Percentiles rank a stretch among this genome's conserved stretches.
phyloP scores from a whole-genome alignment of 2,888 invertebrate genomes.

The Periphyllus acericola region DNA sequence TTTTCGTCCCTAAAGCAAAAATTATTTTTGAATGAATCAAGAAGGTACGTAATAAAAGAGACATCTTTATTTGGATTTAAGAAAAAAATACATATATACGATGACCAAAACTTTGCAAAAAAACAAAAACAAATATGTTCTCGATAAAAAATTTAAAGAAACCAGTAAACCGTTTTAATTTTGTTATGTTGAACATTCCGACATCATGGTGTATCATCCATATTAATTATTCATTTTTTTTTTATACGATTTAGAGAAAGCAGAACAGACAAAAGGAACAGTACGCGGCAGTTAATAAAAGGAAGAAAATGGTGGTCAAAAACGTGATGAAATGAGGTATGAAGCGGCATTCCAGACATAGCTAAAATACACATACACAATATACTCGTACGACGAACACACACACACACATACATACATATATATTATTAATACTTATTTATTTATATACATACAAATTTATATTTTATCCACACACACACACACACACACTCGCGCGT shows the following conservation, averaged over 20 bases:
- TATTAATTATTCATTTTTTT: conserved; percentile 56
- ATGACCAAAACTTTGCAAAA: neutral
- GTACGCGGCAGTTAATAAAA: conserved; percentile 62
- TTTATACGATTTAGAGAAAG: conserved; percentile 54
- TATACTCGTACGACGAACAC: neutral
- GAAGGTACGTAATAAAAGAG: neutral
- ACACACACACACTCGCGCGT: neutral
- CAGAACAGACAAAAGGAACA: conserved; percentile 52
- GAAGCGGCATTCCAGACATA: conserved; percentile 54
- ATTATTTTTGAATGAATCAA: neutral
- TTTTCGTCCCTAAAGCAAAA: neutral
- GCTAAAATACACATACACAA: conserved; percentile 23
- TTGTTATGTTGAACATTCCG: conserved; percentile 16
- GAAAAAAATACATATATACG: neutral
- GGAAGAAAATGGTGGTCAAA: conserved; percentile 58
- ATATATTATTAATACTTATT: conserved; percentile 12
- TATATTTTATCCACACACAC: conserved; percentile 20
- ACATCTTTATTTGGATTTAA: neutral
- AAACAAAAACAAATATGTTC: neutral
- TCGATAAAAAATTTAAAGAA: neutral
- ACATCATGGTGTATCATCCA: conserved; percentile 38
- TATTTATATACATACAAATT: conserved; percentile 48
- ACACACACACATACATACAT: neutral
- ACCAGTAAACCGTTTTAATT: conserved; percentile 30
- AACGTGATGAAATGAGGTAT: conserved; percentile 61